phyloP scores from a whole-genome alignment of 2,113 vertebrate genomes.

The Pseudonaja textilis region DNA sequence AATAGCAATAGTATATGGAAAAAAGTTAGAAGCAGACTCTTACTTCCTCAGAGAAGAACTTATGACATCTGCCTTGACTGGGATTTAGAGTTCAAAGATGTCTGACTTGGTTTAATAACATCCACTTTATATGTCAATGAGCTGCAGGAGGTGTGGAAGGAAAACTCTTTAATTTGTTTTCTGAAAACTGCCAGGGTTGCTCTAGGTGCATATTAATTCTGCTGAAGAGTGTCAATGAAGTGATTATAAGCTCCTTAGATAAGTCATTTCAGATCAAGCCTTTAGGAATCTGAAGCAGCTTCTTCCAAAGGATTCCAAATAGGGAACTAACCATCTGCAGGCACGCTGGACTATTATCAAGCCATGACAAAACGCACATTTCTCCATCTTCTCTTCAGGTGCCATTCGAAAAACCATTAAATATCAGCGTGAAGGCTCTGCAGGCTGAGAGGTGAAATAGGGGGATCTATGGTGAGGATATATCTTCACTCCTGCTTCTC shows the following conservation, averaged over 20 bases:
- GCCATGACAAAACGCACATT: constrained; percentile 16
- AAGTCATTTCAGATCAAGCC: constrained; percentile 53
- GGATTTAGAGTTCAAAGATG: constrained; percentile 45
- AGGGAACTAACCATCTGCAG: constrained; percentile 30
- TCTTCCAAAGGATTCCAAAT: constrained; percentile 35
- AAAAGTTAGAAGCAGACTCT: not conserved
- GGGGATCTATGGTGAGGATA: not conserved
- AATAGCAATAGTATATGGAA: not conserved
- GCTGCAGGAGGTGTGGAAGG: constrained; percentile 45
- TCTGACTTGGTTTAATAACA: constrained; percentile 54
- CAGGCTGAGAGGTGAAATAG: not conserved
- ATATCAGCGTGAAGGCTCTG: not conserved
- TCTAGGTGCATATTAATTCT: constrained; percentile 60
- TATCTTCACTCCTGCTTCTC: not conserved
- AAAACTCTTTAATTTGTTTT: constrained; percentile 50
- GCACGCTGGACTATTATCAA: constrained; percentile 12
- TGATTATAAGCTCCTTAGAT: constrained; percentile 66
- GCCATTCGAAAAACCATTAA: constrained; percentile 23
- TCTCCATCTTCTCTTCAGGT: constrained; percentile 25
- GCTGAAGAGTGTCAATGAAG: constrained; percentile 60
- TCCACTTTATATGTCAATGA: constrained; percentile 57
- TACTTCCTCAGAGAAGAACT: constrained; percentile 25
- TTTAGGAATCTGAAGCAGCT: constrained; percentile 42
- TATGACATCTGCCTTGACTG: constrained; percentile 18
- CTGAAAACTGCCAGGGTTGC: constrained; percentile 49